phyloP scores from a whole-genome alignment of 2,797 vertebrate species.

The Natrix natrix region DNA sequence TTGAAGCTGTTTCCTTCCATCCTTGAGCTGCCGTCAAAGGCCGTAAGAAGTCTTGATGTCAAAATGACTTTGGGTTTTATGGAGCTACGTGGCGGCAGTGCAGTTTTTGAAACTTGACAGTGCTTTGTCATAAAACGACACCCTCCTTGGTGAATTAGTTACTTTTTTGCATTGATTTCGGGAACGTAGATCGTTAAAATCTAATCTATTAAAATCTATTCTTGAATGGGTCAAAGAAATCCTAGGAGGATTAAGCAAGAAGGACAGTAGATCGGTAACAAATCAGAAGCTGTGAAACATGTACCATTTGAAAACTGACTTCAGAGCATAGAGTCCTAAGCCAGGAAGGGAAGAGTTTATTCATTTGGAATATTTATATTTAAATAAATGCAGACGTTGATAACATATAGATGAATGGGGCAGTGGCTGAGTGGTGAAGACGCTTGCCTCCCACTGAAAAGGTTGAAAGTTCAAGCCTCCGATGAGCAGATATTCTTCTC shows the following conservation, averaged over 20 bases:
- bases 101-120: not conserved
- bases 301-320: not conserved
- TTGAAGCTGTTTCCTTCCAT: not conserved
- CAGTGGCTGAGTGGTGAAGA: not conserved
- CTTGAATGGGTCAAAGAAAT: no score
- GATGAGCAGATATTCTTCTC: not conserved
- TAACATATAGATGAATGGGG: not conserved
- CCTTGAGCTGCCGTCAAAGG: not conserved
- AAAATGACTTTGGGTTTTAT: conserved; percentile 21
- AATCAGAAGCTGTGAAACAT: not conserved
- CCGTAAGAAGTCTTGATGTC: not conserved
- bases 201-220: no score
- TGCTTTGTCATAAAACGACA: not conserved
- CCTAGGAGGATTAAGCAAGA: not conserved
- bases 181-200: not conserved
- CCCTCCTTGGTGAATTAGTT: not conserved
- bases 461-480: not conserved
- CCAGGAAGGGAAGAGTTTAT: not conserved
- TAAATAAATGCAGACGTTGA: not conserved
- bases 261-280: not conserved
- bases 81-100: fast-evolving
- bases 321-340: not conserved
- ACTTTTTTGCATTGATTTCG: not conserved
- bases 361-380: not conserved
- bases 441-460: not conserved